Base-by-base conservation (phyloP, 2,113 vertebrate genomes). In the Podiceps cristatus region DNA sequence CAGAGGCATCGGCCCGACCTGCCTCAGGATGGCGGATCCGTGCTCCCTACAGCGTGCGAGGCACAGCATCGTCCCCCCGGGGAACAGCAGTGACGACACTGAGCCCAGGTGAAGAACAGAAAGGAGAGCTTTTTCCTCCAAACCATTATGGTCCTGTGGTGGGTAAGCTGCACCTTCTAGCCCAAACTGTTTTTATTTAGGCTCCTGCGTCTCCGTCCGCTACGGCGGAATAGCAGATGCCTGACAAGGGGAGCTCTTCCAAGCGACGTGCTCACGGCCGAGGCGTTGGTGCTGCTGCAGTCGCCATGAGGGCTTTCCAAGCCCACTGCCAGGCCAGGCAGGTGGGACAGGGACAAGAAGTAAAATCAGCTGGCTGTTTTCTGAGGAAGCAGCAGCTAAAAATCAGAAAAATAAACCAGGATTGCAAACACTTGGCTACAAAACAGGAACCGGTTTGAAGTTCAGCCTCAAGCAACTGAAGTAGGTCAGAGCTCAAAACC, bases 221-320 rank as follows among this genome's bases (percentile, higher is more conserved):
- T 35, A 33, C 17, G 66, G 9, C 3, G 1, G 47, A 75, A 91
- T 7, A 73, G 33, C 35, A 56, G 60, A 75, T 0, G 1, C 35
- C 19, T 60, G 59, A 29, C 0, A 0, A 52, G 29, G 9, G 9
- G 11, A 78, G 8, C 18, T 74, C 40, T 86, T 66, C 62, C 63
- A 74, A 42, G 44, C 1, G 2, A 77, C 0, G 0, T 17, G 49
- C 58, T 82, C 1, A 0, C 1, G 12, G 45, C 28, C 0, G 1
- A 64, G 37, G 49, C 33, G 53, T 73, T 33, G 62, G 45, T 56
- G 33, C 18, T 35, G 33, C 64, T 66, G 45, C 35, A 81, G 44
- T 25, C 3, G 1, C 20, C 45, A 11, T 1, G 4, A 74, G 10
- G 19, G 20, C 45, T 73, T 71, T 90, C 42, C 64, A 78, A 87